Base-by-base conservation (phyloP, 1,140 invertebrate genomes). In the Tetragnatha versicolor region DNA sequence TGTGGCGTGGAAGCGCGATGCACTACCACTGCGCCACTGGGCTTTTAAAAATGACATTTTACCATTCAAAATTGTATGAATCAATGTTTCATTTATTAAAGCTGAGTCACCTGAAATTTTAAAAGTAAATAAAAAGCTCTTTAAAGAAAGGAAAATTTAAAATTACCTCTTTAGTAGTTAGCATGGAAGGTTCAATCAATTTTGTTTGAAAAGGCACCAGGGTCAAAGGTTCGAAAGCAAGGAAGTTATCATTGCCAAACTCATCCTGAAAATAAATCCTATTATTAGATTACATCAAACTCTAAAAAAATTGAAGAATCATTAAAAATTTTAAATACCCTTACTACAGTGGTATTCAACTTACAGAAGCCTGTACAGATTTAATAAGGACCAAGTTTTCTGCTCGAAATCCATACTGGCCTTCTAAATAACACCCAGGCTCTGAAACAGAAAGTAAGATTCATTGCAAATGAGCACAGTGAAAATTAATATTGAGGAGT, bases 181-280 rank as follows among this genome's bases (percentile, higher is more conserved):
- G 88, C 63, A 98, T 84, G 9, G 90, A 87, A 20, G 91, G 86
- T 73, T 93, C 89, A 49, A 99, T 88, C 85, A 98, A 89, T 81
- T 93, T 94, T 0, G 89, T 93, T 86, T 98, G 96, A 83, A 98
- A 96, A 0, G 98, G 98, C 12, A 94, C 94, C 80, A 98, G 86
- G 1, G 97, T 98, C 35, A 99, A 90, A 0, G 94, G 93, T 84
- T 95, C 92, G 87, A 99, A 99, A 1, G 91, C 93, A 0, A 98
- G 87, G 82, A 92, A 98, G 0, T 91, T 91, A 55, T 89, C 88
- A 37, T 92, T 89, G 42, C 83, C 83, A 79, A 88, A 89, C 70
- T 87, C 84, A 53, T 88, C 83, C 86, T 88, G 83, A 60, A 72
- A 66, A 47, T 33, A 6, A 63, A 72, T 51, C 1, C 17, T 42